Evolutionary conservation across 2,797 vertebrate species (phyloP), one percentile per base, ranked within the genome.

Genomic region (Apogon hyalosoma): DNA sequence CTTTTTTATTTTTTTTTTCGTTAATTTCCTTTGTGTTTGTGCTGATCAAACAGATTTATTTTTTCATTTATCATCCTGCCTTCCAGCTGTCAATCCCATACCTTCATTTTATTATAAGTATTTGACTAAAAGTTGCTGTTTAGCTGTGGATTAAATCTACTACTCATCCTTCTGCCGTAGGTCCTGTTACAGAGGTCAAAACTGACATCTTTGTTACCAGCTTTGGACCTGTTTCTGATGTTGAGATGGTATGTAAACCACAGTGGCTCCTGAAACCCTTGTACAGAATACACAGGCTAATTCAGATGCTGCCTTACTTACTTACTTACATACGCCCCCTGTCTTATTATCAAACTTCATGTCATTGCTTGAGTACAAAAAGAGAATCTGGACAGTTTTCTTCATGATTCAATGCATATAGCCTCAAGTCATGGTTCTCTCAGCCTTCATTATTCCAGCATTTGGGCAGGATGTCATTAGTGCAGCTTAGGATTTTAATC

Each of bases 151-250:
- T 58, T 11, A 71, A 74, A 71, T 24, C 43, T 63, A 71, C 39
- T 19, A 33, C 49, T 74, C 56, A 31, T 83, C 4, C n/a, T 24
- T 74, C 43, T 80, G 63, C 62, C 77, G n/a, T 76, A 95, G 94
- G 94, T 89, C 93, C 92, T 11, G 93, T 94, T 18, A 95, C 94
- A 38, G 94, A 95, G 84, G 94, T 95, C 70, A 95, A 95, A 92
- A 95, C 94, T 2, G 94, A 95, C 87, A 95, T 95, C 84, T 95
- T 95, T 83, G 94, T 95, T 84, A 95, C 94, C 90, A 95, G 94
- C 87, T 95, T 95, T 77, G 94, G 94, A 82, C 94, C 94, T 3
- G 94, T 95, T 56, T 95, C 94, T 64, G 94, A 95, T 77, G 94
- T 95, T n/a, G 94, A 95, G 88, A 95, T 95, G 94, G 94, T 95